Base-by-base conservation (phyloP, 2,113 vertebrate genomes). In the Psilopsiagon aymara region DNA sequence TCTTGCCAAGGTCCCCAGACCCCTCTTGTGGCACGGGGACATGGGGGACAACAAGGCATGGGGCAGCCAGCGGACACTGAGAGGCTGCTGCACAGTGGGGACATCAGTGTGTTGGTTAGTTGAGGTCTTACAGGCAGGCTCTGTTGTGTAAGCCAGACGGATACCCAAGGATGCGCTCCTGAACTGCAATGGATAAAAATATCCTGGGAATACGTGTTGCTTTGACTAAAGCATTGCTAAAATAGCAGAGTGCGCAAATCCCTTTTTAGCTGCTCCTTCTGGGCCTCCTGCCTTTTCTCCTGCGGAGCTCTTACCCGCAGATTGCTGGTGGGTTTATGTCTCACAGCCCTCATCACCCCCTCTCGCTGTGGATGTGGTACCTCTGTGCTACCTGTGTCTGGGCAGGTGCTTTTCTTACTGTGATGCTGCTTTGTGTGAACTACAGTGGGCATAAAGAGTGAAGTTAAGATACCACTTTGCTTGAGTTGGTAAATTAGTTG, bases 331-430 rank as follows among this genome's bases (percentile, higher is more conserved):
- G 63, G 53, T 3, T 4, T 20, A 9, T 46, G 44, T 28, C 92
- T 29, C 49, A 7, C 79, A 17, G 29, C 29, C 27, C 27, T 46
- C 27, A 14, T 24, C 80, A 47, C 11, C 66, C 71, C 16, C 18
- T 14, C 55, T 8, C 4, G 1, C 2, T 3, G 0, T 0, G 13
- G 53, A 9, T 1, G 1, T 6, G 82, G 11, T 31, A 21, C 37
- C 41, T 3, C 14, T 1, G 5, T 21, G 29, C 4, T 52, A 7
- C 75, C 66, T 0, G 37, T 2, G 9, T 3, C 67, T 4, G 0
- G 37, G 19, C 1, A 2, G 57, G 37, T 0, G 7, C 3, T 75
- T 28, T 21, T 27, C 31, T 70, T 13, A 17, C 64, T 28, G 55
- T 64, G 55, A 18, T 6, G 35, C 3, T 24, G 78, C 37, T 87